A percentile compares a stretch with the other conserved stretches of the same genome.
phyloP scores from a whole-genome alignment of 1,140 invertebrate species.

The Dendrolimus kikuchii region DNA sequence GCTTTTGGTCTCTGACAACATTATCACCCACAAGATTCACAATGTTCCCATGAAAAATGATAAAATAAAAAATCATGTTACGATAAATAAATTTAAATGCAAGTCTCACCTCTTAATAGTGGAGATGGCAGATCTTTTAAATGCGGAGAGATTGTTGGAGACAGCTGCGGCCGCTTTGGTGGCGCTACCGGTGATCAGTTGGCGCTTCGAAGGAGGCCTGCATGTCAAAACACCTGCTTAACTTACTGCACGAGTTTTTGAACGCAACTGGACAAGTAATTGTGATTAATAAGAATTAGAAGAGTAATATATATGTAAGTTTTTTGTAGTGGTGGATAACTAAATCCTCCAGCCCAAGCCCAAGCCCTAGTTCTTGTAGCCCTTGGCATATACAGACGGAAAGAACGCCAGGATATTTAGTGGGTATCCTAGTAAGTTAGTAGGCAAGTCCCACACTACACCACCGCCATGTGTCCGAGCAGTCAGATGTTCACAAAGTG shows the following conservation, averaged over 20 bases:
- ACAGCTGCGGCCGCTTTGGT: constrained; percentile 41
- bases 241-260: background rate
- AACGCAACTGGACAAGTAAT: constrained; percentile 1
- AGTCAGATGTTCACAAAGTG: too few species aligned
- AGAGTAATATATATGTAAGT: background rate
- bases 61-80: background rate
- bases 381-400: too few species aligned
- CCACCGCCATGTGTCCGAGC: too few species aligned
- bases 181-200: constrained; percentile 56
- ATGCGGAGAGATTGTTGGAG: constrained; percentile 41
- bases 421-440: too few species aligned
- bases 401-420: too few species aligned
- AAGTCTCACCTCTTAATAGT: constrained; percentile 53
- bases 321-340: background rate
- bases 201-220: constrained; percentile 48
- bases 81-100: constrained; percentile 2
- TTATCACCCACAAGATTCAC: too few species aligned
- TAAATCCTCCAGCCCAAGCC: too few species aligned
- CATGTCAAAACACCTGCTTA: constrained; percentile 24
- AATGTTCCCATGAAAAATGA: too few species aligned
- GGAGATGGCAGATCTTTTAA: constrained; percentile 55
- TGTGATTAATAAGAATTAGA: background rate
- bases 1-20: too few species aligned
- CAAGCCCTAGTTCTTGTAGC: too few species aligned
- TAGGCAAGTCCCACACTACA: too few species aligned